Evolutionary conservation across 30 jellyfish, hydroid and myxozoan genomes (phyloP).

Genomic region (Aurelia sp.): DNA sequence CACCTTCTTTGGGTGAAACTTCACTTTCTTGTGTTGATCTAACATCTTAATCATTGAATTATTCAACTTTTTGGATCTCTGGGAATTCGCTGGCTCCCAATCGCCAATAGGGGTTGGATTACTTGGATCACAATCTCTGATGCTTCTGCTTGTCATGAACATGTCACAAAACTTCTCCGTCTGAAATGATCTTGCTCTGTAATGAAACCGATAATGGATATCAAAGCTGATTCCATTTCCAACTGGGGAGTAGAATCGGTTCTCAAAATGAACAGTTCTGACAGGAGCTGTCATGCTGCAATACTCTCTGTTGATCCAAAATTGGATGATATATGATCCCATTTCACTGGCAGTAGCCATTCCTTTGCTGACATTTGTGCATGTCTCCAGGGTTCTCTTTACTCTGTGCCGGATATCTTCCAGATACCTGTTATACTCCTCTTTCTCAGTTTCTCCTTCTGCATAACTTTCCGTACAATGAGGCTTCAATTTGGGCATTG

Average conservation of each 20-base stretch:
- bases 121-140: not conserved
- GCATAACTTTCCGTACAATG: not conserved
- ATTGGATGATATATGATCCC: too few species aligned
- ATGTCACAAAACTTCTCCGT: not conserved
- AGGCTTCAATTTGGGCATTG: constrained; percentile 9
- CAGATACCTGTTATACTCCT: not conserved
- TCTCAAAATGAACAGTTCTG: too few species aligned
- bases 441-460: constrained; percentile 4
- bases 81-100: not conserved
- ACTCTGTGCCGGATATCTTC: not conserved
- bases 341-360: not conserved
- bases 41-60: not conserved
- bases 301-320: too few species aligned
- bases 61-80: not conserved
- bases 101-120: constrained; percentile 2
- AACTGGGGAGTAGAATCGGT: too few species aligned
- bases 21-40: not conserved
- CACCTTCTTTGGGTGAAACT: not conserved
- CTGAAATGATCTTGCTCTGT: constrained; percentile 1
- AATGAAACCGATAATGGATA: not conserved
- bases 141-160: not conserved
- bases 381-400: not conserved
- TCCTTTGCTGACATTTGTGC: not conserved
- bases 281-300: too few species aligned
- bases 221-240: not conserved